These are phyloP conservation scores for Cirrhinus mrigala DNA, from an alignment of 2,797 vertebrate genomes.

Conservation along the genomic window DNA sequence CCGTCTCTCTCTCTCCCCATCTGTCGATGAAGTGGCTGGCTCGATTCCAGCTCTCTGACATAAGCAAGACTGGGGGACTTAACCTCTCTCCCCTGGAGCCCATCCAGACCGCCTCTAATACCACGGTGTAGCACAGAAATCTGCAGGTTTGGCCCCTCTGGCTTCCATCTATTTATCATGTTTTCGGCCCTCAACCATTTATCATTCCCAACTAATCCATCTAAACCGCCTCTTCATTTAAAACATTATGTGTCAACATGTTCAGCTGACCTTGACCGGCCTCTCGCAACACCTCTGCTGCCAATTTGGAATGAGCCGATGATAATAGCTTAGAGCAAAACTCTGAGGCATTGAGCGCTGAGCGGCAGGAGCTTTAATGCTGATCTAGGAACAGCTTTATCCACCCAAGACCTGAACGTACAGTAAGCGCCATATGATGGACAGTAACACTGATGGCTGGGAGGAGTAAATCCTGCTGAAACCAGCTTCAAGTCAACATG, in stretches of 20 bases:
- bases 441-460: not conserved
- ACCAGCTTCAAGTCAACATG: not conserved
- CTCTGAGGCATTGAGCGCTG: not conserved
- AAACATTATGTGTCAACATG: constrained; percentile 54
- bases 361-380: not conserved
- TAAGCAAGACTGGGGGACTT: constrained; percentile 68
- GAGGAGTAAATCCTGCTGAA: not conserved
- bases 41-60: constrained; percentile 64
- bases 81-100: constrained; percentile 66
- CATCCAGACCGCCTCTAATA: constrained; percentile 67
- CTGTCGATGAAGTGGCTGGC: constrained; percentile 47
- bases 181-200: constrained; percentile 54
- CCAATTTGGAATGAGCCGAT: constrained; percentile 21
- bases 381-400: constrained; percentile 35
- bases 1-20: not conserved
- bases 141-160: constrained; percentile 68
- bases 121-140: constrained; percentile 66
- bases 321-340: constrained; percentile 25
- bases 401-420: not conserved
- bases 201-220: constrained; percentile 69
- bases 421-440: not conserved
- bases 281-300: constrained; percentile 34
- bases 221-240: constrained; percentile 56
- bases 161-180: constrained; percentile 72
- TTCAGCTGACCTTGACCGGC: constrained; percentile 47